Conservation (phyloP, 2,888 invertebrate species). For the Tetragnatha montana region DNA sequence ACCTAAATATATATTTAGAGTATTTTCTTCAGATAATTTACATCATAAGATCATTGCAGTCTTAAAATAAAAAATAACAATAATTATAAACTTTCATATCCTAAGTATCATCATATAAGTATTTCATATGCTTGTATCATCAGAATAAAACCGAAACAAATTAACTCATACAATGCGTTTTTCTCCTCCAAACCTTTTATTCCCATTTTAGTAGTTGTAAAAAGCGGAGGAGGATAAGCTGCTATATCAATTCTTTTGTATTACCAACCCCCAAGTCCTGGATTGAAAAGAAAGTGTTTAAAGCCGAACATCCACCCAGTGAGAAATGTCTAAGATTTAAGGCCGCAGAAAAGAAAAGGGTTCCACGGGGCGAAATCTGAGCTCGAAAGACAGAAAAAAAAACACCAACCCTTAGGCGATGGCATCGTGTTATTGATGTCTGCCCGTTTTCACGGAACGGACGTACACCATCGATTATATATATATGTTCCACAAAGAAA, state of each 20-base stretch:
- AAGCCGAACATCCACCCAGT: not conserved
- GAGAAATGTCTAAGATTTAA: not conserved
- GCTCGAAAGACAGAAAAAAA: not conserved
- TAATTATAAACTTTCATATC: no score
- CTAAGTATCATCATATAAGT: no score
- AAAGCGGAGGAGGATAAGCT: not conserved
- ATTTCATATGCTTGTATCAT: no score
- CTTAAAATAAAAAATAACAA: no score
- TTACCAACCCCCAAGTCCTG: not conserved
- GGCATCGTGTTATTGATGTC: constrained; percentile 49
- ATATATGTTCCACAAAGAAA: constrained; percentile 22
- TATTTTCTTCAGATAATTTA: no score
- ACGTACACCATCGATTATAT: constrained; percentile 48
- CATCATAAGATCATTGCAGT: no score
- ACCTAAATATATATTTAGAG: no score
- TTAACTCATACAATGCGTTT: no score
- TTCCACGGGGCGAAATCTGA: constrained; percentile 13
- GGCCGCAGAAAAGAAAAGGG: not conserved
- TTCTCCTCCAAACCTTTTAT: no score
- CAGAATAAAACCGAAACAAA: no score
- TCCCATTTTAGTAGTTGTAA: no score
- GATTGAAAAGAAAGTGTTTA: not conserved
- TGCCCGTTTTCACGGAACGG: constrained; percentile 30
- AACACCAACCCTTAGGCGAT: constrained; percentile 21
- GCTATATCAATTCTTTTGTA: not conserved